Evolutionary conservation across 1,140 invertebrate species (phyloP).

Genomic region (Aphelinus atriplicis): DNA sequence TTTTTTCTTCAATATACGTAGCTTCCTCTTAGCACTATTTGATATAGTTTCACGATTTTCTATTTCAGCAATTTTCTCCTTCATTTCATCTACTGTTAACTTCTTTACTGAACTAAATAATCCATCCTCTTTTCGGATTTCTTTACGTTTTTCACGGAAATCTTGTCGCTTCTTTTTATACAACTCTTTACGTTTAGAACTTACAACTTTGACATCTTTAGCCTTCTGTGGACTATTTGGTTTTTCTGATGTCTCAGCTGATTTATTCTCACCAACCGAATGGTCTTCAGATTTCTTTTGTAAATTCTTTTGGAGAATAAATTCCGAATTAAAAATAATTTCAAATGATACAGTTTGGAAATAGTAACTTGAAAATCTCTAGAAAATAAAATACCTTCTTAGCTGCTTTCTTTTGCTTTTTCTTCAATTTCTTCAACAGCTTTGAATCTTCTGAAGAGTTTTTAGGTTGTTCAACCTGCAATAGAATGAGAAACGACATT

Average conservation of each 20-base stretch:
- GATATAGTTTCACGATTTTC: constrained; percentile 36
- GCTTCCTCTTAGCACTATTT: constrained; percentile 49
- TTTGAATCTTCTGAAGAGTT: neutral
- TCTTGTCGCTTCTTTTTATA: constrained; percentile 3
- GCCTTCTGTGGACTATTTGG: neutral
- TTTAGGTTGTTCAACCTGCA: neutral
- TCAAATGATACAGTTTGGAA: no score
- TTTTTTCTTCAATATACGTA: constrained; percentile 45
- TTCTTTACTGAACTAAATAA: constrained; percentile 31
- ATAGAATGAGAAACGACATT: constrained; percentile 3
- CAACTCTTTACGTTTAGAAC: neutral
- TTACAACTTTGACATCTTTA: neutral
- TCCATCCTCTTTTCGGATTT: neutral
- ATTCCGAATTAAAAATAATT: no score
- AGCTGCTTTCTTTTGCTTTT: no score
- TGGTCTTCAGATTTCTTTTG: neutral
- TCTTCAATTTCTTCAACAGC: no score
- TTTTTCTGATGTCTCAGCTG: neutral
- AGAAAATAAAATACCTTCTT: no score
- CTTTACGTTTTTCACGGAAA: constrained; percentile 22
- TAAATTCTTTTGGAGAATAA: neutral
- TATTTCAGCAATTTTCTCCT: constrained; percentile 45
- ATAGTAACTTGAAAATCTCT: no score
- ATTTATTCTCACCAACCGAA: neutral
- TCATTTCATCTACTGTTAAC: constrained; percentile 44